These are phyloP conservation scores for Hydraecia micacea DNA, from an alignment of 2,888 invertebrate genomes.

Conservation along the genomic window DNA sequence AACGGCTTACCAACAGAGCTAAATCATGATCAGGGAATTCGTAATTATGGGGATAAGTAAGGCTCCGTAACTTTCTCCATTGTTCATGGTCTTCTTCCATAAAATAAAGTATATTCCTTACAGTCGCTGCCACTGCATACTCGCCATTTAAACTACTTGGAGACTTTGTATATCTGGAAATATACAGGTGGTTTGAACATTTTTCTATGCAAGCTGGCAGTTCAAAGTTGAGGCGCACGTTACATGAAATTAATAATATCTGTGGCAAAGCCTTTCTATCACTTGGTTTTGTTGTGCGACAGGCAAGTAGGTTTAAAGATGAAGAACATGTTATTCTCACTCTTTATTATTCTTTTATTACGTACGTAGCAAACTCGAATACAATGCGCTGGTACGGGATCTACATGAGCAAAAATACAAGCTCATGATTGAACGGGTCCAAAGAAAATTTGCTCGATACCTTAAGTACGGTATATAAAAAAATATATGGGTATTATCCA, in stretches of 20 bases:
- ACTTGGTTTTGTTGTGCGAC: too few relatives aligned
- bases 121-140: slow-evolving; percentile 48
- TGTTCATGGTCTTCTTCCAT: slow-evolving; percentile 24
- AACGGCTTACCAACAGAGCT: slow-evolving; percentile 48
- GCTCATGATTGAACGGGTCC: too few relatives aligned
- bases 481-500: too few relatives aligned
- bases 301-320: too few relatives aligned
- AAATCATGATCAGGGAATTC: slow-evolving; percentile 40
- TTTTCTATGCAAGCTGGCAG: not conserved
- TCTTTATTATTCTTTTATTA: too few relatives aligned
- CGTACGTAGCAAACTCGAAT: too few relatives aligned
- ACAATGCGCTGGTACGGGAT: too few relatives aligned
- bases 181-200: not conserved
- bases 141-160: not conserved
- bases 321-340: too few relatives aligned
- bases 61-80: slow-evolving; percentile 39
- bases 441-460: too few relatives aligned
- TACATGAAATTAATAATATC: not conserved
- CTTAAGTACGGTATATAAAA: too few relatives aligned
- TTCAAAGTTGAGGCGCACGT: not conserved
- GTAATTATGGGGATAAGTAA: slow-evolving; percentile 29
- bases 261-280: too few relatives aligned
- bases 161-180: slow-evolving; percentile 8
- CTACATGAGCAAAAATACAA: too few relatives aligned
- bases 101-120: slow-evolving; percentile 21